These are phyloP conservation scores for Tiphia femorata DNA, from an alignment of 2,888 invertebrate genomes.

Conservation along the genomic window DNA sequence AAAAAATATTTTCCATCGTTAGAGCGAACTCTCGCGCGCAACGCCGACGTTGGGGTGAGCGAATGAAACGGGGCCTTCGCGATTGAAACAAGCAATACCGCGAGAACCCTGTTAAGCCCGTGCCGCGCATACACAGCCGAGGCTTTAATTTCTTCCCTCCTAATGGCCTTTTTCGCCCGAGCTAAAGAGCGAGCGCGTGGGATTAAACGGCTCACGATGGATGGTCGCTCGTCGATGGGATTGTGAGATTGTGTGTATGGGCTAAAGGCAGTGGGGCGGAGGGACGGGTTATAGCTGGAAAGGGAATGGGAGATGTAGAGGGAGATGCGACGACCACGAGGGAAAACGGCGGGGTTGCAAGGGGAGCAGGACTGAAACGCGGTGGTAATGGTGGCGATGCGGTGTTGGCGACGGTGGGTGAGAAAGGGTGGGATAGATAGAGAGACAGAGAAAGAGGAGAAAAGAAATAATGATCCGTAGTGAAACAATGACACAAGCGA, in stretches of 20 bases:
- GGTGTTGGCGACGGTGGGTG: too few species aligned
- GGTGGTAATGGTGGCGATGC: too few species aligned
- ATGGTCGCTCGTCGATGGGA: slow-evolving; percentile 25
- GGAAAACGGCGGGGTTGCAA: slow-evolving; percentile 3
- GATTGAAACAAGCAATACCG: slow-evolving; percentile 25
- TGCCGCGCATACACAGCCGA: slow-evolving; percentile 33
- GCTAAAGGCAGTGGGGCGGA: background rate
- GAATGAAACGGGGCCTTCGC: too few species aligned
- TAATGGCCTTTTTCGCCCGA: slow-evolving; percentile 47
- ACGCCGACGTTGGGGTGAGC: too few species aligned
- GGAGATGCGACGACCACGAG: background rate
- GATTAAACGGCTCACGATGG: slow-evolving; percentile 42
- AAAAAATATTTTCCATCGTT: too few species aligned
- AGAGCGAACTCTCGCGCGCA: too few species aligned
- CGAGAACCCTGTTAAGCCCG: slow-evolving; percentile 22
- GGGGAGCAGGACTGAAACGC: too few species aligned
- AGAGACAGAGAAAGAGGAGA: slow-evolving; percentile 25
- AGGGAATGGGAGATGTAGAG: slow-evolving; percentile 10
- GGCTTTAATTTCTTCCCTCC: slow-evolving; percentile 46
- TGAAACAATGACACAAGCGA: slow-evolving; percentile 62
- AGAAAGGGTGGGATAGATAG: background rate
- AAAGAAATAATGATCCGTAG: slow-evolving; percentile 51
- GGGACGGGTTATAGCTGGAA: slow-evolving; percentile 8
- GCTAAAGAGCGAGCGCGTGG: slow-evolving; percentile 45
- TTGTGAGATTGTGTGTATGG: slow-evolving; percentile 10